Evolutionary conservation across 1,140 invertebrate species (phyloP), one percentile per base, ranked within the genome.

Genomic region (Harpegnathos saltator): DNA sequence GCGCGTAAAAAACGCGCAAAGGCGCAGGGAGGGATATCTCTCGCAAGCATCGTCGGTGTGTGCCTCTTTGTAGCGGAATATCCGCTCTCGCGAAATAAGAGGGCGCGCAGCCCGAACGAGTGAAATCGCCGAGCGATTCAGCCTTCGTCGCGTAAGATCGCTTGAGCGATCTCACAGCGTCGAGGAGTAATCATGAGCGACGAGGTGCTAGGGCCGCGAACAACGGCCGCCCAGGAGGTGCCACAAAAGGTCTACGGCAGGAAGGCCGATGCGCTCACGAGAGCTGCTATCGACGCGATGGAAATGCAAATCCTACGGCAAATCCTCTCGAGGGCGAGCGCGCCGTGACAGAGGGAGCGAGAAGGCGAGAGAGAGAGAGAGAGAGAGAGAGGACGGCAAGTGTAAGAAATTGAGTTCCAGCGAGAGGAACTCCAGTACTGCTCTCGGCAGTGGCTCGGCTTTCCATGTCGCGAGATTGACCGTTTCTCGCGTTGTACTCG

Each of bases 281-380:
- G 74, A 38, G 62, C 61, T 84, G 63, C 72, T 83, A 72, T 85
- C 89, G 85, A 89, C 84, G 83, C 69, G 80, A 90, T 90, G 88
- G 80, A 88, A 90, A 89, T 91, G 89, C 85, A 89, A 90, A 90
- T 91, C 87, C 59, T 58, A 29, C 65, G 72, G 66, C 63, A 54
- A 75, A 54, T 87, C 77, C 86, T 58, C 75, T 38, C 84, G 69
- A 72, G 73, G 80, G 48, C 58, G 54, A 14, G 54, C 14, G 29
- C 29, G 29, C 1, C 29, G 5, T 33, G 29, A 33, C 52, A 52
- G 73, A 82, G 81, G 73, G 74, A 74, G 69, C 50, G 73, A 85
- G 82, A 82, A 68, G 86, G 71, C 48, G 17, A 82, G 85, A 52
- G 68, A 26, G 19, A 48, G 33, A 59, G 38, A 68, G 61, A 52